Base-by-base conservation (phyloP, 1,140 invertebrate species). In the Tenebrio molitor region DNA sequence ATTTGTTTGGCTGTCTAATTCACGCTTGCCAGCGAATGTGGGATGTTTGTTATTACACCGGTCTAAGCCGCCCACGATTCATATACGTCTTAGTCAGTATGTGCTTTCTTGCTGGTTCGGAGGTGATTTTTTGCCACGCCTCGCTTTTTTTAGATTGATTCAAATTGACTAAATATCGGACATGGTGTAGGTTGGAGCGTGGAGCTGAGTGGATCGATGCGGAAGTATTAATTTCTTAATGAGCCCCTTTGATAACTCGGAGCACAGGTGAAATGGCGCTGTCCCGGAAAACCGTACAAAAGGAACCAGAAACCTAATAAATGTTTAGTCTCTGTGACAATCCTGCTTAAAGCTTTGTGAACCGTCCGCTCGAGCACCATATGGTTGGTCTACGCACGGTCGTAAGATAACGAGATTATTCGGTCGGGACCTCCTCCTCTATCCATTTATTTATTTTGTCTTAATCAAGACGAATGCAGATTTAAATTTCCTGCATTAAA, bases 251-350 rank as follows among this genome's bases (percentile, higher is more conserved):
- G 36, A 39, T 39, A 39, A 39, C 36, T 39, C 12, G 6, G 36
- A 39, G 36, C 6, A 12, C 36, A 12, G 36, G 36, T 3, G 6
- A 46, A 46, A 46, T 17, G 42, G 16, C 36, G 36, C 36, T 39
- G 36, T 46, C 42, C 42, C 42, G 16, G 42, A 46, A 46, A 46
- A 46, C 42, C 42, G 14, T 46, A 46, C 16, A 16, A 15, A 46
- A 46, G 42, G 16, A 46, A 46, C 42, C 42, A 4, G 42, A 46
- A 46, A 46, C 42, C 42, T 46, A 46, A 46, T 46, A 46, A 46
- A 15, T 46, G 42, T 46, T 46, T 46, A 46, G 42, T 46, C 42
- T 39, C 36, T 39, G 36, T 46, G 14, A 46, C 42, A 46, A 46
- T 46, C 42, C 42, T 39, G 36, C 42, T 19, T 46, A 17, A 46